A percentile compares a stretch with the other conserved stretches of the same genome.
phyloP scores from a whole-genome alignment of 2,113 vertebrate species.

The Lagopus muta region DNA sequence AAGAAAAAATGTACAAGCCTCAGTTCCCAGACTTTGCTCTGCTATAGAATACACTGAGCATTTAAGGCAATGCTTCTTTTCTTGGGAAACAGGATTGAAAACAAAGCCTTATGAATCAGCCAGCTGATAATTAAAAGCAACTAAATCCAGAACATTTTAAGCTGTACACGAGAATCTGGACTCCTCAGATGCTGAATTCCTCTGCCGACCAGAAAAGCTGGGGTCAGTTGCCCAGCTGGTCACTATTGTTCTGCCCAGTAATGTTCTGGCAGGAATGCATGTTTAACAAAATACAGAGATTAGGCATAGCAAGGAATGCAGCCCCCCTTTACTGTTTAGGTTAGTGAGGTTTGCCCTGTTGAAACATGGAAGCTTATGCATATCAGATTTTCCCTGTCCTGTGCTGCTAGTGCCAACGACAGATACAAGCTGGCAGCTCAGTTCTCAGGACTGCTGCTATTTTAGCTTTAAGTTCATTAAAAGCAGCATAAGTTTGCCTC shows the following conservation, averaged over 20 bases:
- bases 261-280: slow-evolving; percentile 62
- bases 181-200: slow-evolving; percentile 53
- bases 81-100: slow-evolving; percentile 15
- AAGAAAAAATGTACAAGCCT: background rate
- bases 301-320: slow-evolving; percentile 64
- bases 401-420: slow-evolving; percentile 45
- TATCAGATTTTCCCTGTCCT: slow-evolving; percentile 48
- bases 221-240: slow-evolving; percentile 69
- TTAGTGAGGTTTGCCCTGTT: slow-evolving; percentile 56
- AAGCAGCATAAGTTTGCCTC: background rate
- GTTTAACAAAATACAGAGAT: slow-evolving; percentile 74
- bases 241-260: slow-evolving; percentile 64
- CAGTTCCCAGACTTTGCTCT: background rate
- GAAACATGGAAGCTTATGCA: slow-evolving; percentile 55
- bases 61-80: slow-evolving; percentile 8
- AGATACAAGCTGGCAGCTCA: slow-evolving; percentile 61
- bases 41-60: background rate
- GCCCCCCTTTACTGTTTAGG: slow-evolving; percentile 55
- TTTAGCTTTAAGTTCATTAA: slow-evolving; percentile 30
- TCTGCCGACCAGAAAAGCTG: slow-evolving; percentile 53
- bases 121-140: slow-evolving; percentile 69
- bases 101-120: slow-evolving; percentile 48
- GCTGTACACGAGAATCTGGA: slow-evolving; percentile 57
- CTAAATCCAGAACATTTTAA: slow-evolving; percentile 61
- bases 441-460: background rate